These are phyloP conservation scores for Acropora yongei DNA, from an alignment of 64 coral and sea anemone species.

Conservation along the genomic window DNA sequence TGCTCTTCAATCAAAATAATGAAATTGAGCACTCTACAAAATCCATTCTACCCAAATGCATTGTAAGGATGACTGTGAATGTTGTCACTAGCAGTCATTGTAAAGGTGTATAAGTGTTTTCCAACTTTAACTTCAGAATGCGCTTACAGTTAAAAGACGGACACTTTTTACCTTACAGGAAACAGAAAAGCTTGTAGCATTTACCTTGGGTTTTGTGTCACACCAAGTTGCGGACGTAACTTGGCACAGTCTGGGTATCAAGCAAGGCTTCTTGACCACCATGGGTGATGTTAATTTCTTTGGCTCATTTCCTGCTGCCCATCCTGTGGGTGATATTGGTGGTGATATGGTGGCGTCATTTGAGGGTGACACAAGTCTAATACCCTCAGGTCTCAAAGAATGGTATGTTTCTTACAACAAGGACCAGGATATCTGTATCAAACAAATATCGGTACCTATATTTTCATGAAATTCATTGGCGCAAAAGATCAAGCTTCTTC, in stretches of 20 bases:
- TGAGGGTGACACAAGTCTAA: slow-evolving; percentile 84
- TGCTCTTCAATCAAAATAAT: too few species aligned
- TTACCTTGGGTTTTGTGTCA: slow-evolving; percentile 95
- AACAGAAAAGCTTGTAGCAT: slow-evolving; percentile 93
- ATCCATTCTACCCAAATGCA: too few species aligned
- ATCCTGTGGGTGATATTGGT: slow-evolving; percentile 82
- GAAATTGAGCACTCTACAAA: too few species aligned
- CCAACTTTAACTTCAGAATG: background rate
- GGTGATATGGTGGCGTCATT: slow-evolving; percentile 94
- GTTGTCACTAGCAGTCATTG: too few species aligned
- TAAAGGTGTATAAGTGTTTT: background rate
- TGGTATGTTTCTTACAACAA: slow-evolving; percentile 44
- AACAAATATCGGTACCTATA: too few species aligned
- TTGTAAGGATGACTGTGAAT: too few species aligned
- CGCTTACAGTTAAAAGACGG: background rate
- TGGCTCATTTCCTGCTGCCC: slow-evolving; percentile 89
- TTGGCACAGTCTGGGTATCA: slow-evolving; percentile 95
- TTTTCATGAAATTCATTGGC: too few species aligned
- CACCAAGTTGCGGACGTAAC: slow-evolving; percentile 97
- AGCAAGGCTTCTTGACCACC: slow-evolving; percentile 90
- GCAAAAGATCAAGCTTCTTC: too few species aligned
- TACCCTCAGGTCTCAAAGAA: slow-evolving; percentile 50
- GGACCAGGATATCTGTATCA: too few species aligned
- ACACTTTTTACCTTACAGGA: background rate
- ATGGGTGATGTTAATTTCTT: slow-evolving; percentile 98